Conservation (phyloP, 2,888 invertebrate genomes). For the Eubasilissa splendida region DNA sequence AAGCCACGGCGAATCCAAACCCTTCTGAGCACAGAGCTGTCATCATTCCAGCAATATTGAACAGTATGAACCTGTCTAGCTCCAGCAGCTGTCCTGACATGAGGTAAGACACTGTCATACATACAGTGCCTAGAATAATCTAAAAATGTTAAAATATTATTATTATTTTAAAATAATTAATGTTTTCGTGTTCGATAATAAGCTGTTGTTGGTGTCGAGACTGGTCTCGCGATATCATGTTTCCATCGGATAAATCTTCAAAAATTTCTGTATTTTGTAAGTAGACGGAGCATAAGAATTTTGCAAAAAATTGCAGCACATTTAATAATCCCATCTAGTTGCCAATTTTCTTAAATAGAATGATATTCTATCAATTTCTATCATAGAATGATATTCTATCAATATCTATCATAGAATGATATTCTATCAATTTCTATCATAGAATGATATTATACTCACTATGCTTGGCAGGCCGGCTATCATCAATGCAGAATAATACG, state of each 20-base stretch:
- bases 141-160: constrained; percentile 61
- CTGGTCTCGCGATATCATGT: no score
- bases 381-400: not conserved
- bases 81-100: constrained; percentile 81
- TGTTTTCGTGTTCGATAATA: no score
- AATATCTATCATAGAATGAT: no score
- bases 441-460: constrained; percentile 64
- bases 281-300: no score
- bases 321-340: no score
- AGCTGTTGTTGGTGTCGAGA: not conserved
- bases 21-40: constrained; percentile 81
- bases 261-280: no score
- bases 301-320: no score
- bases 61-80: constrained; percentile 73
- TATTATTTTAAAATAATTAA: not conserved
- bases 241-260: no score
- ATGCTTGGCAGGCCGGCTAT: constrained; percentile 73
- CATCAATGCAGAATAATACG: constrained; percentile 75
- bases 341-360: no score
- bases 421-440: not conserved
- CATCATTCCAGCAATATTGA: constrained; percentile 74
- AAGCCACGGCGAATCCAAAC: constrained; percentile 80
- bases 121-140: constrained; percentile 69
- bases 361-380: not conserved
- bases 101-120: constrained; percentile 70